These are phyloP conservation scores for Globodera ellingtonae DNA, from an alignment of 1,140 invertebrate species.

Conservation along the genomic window DNA sequence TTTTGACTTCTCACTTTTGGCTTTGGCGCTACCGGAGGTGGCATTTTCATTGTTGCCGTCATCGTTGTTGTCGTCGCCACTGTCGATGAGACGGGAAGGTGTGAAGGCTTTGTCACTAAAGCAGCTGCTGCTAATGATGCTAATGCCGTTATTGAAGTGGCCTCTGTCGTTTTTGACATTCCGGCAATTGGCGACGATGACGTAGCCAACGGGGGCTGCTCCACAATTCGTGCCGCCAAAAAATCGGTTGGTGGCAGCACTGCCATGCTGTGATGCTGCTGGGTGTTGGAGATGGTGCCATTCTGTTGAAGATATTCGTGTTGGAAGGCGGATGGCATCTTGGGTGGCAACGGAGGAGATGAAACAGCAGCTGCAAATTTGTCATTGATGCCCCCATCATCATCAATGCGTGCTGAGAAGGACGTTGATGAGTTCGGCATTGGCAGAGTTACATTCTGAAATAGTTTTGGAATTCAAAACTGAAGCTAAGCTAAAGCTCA, in stretches of 20 bases:
- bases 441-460: no score
- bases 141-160: no score
- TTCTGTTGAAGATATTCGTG: background rate
- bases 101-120: background rate
- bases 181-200: no score
- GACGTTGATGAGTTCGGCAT: background rate
- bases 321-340: background rate
- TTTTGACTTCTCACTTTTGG: slow-evolving; percentile 26
- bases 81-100: slow-evolving; percentile 30
- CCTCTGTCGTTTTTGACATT: no score
- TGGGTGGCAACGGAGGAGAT: slow-evolving; percentile 3
- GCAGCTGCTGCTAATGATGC: no score
- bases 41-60: slow-evolving; percentile 1
- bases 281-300: background rate
- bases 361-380: background rate
- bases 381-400: background rate
- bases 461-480: no score
- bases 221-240: no score
- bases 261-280: no score
- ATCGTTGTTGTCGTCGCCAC: background rate
- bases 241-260: no score
- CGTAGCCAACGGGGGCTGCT: no score
- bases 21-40: slow-evolving; percentile 41
- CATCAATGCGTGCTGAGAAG: background rate
- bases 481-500: no score